Percentiles rank a stretch among this genome's conserved stretches.
phyloP scores from a whole-genome alignment of 2,888 invertebrate species.

The Dendrolimus pini region DNA sequence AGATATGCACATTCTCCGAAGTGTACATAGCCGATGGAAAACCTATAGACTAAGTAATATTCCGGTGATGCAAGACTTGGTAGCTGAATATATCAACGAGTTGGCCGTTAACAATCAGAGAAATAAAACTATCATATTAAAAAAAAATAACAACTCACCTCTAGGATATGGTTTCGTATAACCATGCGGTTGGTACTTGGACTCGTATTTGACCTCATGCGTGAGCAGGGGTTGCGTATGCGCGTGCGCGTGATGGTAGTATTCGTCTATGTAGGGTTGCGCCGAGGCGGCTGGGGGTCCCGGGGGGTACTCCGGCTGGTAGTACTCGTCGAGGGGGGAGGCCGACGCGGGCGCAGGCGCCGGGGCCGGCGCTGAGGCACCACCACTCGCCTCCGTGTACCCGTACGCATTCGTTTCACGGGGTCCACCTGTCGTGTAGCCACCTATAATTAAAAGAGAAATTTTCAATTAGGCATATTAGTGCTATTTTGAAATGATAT shows the following conservation, averaged over 20 bases:
- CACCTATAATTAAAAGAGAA: conserved; percentile 47
- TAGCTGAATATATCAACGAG: too few relatives aligned
- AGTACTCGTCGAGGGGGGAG: conserved; percentile 75
- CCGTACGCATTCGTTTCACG: conserved; percentile 69
- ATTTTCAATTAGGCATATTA: too few relatives aligned
- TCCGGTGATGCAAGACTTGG: too few relatives aligned
- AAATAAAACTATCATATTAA: too few relatives aligned
- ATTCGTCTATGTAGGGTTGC: conserved; percentile 81
- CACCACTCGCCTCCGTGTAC: conserved; percentile 58
- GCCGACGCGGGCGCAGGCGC: conserved; percentile 53
- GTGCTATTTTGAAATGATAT: too few relatives aligned
- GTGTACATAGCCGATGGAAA: too few relatives aligned
- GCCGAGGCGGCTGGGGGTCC: conserved; percentile 67
- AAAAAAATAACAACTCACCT: conserved; percentile 59
- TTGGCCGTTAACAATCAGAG: too few relatives aligned
- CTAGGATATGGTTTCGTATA: conserved; percentile 84
- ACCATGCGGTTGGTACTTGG: conserved; percentile 83
- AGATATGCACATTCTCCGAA: too few relatives aligned
- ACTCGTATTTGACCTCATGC: conserved; percentile 58
- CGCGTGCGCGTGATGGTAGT: conserved; percentile 84
- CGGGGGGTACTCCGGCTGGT: conserved; percentile 66
- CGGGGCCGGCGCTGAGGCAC: conserved; percentile 37
- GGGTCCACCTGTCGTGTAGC: conserved; percentile 74
- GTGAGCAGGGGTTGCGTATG: conserved; percentile 79
- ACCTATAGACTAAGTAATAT: too few relatives aligned